Evolutionary conservation across 92 coral and sea anemone species (phyloP), one percentile per base, ranked within the genome.

Genomic region (Montipora capitata): DNA sequence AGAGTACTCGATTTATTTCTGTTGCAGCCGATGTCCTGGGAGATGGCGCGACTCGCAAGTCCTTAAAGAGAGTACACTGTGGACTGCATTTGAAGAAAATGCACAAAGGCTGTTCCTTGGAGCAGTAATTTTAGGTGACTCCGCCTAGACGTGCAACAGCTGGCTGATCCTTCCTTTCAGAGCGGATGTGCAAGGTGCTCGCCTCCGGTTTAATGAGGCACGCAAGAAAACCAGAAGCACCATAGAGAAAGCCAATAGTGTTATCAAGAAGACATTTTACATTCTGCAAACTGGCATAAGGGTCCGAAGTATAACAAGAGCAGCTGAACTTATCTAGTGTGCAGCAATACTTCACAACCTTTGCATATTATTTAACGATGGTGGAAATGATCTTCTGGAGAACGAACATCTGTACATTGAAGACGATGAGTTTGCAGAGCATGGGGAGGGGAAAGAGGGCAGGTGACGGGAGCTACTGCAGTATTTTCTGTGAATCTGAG

Each of bases 271-370:
- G 41, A 68, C 14, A 68, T 81, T 81, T 56, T 68, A 81, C 57
- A 66, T 44, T 62, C 58, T 72, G 39, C 20, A 62, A 16, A 62
- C 68, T 5, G 27, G 68, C 20, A 62, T 82, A 16, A 70, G 78
- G 52, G 87, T 82, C 38, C 35, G 87, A 71, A 84, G 73, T 58
- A 84, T 84, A 70, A 58, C 3, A 84, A 54, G 65, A 84, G 88
- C 88, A 40, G 88, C 88, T 70, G 65, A 84, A 27, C 81, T 84
- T 74, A 39, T 74, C 49, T 81, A 84, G 88, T 84, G 88, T 74
- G 88, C 88, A 39, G 88, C 10, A 38, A 84, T 84, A 56, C 77
- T 87, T 49, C 85, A 87, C 90, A 69, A 87, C 78, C 63, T 78
- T 49, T 87, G 80, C 80, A 70, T 70, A 45, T 73, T 57, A 79